phyloP scores from a whole-genome alignment of 2,113 vertebrate species.

The Lamprologus lemairii region DNA sequence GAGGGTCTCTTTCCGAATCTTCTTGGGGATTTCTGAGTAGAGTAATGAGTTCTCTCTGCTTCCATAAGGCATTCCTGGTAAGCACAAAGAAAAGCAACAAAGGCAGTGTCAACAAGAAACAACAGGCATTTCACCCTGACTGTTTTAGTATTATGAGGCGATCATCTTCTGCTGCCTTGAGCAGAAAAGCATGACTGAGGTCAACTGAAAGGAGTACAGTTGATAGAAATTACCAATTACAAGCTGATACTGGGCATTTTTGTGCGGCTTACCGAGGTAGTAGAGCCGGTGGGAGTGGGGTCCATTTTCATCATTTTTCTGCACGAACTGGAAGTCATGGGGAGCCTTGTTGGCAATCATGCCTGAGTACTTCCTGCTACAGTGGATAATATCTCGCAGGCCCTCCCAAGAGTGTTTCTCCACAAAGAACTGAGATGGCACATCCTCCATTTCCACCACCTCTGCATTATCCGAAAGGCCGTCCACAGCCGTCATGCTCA shows the following conservation, averaged over 20 bases:
- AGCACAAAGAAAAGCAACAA: background rate
- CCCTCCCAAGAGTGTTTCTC: slow-evolving; percentile 96
- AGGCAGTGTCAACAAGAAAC: background rate
- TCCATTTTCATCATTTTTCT: slow-evolving; percentile 84
- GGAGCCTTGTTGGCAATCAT: slow-evolving; percentile 94
- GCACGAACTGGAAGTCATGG: slow-evolving; percentile 97
- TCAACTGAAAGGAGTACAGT: background rate
- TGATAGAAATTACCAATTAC: background rate
- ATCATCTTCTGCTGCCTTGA: background rate
- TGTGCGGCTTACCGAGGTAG: slow-evolving; percentile 82
- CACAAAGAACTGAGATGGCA: slow-evolving; percentile 85
- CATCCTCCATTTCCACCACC: slow-evolving; percentile 82
- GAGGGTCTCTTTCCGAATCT: slow-evolving; percentile 89
- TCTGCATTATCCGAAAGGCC: slow-evolving; percentile 74
- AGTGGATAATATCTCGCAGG: slow-evolving; percentile 89
- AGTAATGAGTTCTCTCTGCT: slow-evolving; percentile 96
- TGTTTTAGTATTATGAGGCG: background rate
- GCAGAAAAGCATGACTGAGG: background rate
- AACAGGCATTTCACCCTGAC: background rate
- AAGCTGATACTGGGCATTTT: background rate
- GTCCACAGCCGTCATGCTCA: slow-evolving; percentile 84
- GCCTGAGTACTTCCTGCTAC: slow-evolving; percentile 93
- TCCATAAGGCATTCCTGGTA: slow-evolving; percentile 90
- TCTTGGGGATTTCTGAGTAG: slow-evolving; percentile 96
- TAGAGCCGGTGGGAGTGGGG: slow-evolving; percentile 94